Conservation (phyloP, 35 echinoderm and acorn worm genomes). For the Patiria miniata region DNA sequence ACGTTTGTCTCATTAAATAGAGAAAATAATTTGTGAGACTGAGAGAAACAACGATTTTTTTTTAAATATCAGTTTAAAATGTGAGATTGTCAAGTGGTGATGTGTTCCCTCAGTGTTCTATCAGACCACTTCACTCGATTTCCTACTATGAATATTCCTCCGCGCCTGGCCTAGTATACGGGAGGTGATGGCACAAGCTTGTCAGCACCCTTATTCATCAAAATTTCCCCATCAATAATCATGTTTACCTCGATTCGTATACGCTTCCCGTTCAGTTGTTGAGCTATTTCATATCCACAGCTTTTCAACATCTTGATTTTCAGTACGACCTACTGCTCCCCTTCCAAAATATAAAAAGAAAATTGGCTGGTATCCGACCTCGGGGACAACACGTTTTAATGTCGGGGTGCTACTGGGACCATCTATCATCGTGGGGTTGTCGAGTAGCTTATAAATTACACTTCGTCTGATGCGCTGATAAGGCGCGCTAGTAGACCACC, state of each 20-base stretch:
- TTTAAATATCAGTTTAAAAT: no score
- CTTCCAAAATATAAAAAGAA: no score
- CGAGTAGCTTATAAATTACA: conserved; percentile 11
- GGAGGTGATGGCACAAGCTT: background rate
- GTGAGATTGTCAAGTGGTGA: no score
- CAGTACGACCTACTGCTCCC: no score
- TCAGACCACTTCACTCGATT: no score
- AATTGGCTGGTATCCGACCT: background rate
- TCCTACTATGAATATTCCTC: no score
- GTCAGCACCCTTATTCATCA: background rate
- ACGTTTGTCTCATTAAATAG: no score
- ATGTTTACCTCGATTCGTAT: background rate
- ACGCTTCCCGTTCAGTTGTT: background rate
- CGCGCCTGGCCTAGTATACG: no score
- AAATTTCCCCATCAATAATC: conserved; percentile 7
- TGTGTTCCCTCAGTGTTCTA: no score
- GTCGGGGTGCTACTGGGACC: background rate
- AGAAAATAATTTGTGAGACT: no score
- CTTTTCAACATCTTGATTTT: conserved; percentile 13
- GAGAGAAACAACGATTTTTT: no score
- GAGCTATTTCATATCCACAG: background rate
- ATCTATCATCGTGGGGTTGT: background rate
- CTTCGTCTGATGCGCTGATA: background rate
- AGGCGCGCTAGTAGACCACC: background rate
- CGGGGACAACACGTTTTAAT: no score